Conservation (phyloP, 2,113 vertebrate species). For the pig (Sus scrofa) region DNA sequence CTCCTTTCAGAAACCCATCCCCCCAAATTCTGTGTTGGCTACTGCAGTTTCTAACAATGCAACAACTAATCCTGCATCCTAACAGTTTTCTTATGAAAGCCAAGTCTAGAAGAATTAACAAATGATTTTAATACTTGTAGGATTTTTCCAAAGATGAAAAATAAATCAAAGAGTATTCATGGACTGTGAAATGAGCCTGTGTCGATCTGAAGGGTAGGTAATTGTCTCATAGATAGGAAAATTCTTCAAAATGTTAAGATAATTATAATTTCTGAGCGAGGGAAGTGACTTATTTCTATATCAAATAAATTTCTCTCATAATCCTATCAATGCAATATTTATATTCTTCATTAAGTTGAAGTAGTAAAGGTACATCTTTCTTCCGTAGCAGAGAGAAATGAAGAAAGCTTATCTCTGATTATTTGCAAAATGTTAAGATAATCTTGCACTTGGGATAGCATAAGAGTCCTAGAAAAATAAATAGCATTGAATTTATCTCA, state of each 20-base stretch:
- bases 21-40: background rate
- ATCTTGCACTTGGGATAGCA: conserved; percentile 31
- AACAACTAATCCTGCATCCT: background rate
- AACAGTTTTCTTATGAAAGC: background rate
- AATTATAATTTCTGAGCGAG: conserved; percentile 30
- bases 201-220: background rate
- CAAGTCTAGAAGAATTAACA: background rate
- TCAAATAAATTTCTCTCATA: conserved; percentile 52
- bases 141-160: background rate
- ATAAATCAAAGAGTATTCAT: background rate
- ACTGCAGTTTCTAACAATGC: background rate
- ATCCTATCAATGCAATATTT: background rate
- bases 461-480: conserved; percentile 54
- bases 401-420: conserved; percentile 38
- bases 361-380: background rate
- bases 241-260: conserved; percentile 32
- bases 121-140: background rate
- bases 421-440: background rate
- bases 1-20: background rate
- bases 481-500: background rate
- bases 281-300: background rate
- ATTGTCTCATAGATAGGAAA: background rate
- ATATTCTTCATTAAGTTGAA: conserved; percentile 7
- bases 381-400: background rate
- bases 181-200: background rate